Base-by-base conservation (phyloP, 2,888 invertebrate genomes). In the Spodoptera exigua region DNA sequence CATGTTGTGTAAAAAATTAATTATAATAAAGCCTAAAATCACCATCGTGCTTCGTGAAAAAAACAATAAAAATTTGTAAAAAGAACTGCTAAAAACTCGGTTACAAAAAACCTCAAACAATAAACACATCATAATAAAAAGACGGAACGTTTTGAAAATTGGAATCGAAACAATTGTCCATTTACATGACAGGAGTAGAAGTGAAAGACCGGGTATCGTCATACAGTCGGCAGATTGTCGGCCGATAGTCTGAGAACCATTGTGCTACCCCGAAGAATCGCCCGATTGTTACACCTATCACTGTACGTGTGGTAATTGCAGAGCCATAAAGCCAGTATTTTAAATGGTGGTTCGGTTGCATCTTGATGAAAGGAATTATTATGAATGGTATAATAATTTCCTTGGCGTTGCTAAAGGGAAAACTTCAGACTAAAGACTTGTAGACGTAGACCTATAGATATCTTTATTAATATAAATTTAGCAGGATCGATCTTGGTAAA, bases 191-290 rank as follows among this genome's bases (percentile, higher is more conserved):
- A 64, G 39, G 62, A 47, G 54, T 58, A 63, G 46, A 59, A 66
- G 71, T 72, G 79, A 78, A 79, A 74, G 69, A 79, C 51, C 27
- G 54, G 54, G 46, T 58, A 65, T 45, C 27, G 37, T 45, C 61
- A 65, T 67, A 58, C 40, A 12, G 59, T 17, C 65, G 56, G 67
- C 53, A 66, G 80, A 78, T 77, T 39, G 75, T 62, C 72, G 64
- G 65, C 47, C 13, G 80, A 79, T 78, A 77, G 45, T 63, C 66
- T 74, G 79, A 49, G 79, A 79, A 77, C 69, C 34, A 64, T 76
- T 64, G 70, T 51, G 10, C 12, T 12, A 3, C 44, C n/a, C 55
- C 59, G 56, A 71, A 70, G 80, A 76, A 74, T 72, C 47, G 61
- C 37, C 39, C 51, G 64, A 75, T 74, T 79, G 79, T 78, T 76